A percentile compares a stretch with the other conserved stretches of the same genome.
These are phyloP conservation scores for Antechinus flavipes DNA, from an alignment of 2,113 vertebrate species.

Conservation along the genomic window DNA sequence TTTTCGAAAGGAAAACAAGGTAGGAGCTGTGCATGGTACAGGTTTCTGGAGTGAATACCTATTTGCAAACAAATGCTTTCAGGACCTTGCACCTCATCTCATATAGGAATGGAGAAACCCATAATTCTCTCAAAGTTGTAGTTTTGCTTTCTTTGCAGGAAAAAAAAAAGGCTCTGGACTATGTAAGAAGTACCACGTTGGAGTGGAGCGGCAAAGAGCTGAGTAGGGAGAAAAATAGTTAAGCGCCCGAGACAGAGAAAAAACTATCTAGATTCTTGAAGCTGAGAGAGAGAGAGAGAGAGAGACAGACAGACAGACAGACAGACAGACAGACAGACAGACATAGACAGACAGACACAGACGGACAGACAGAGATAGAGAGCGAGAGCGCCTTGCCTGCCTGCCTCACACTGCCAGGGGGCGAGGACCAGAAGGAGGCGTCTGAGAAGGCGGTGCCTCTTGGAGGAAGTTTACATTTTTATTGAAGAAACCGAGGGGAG, in stretches of 20 bases:
- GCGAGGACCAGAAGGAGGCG: constrained; percentile 69
- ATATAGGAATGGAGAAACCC: not conserved
- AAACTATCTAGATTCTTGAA: not conserved
- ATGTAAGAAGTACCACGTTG: not conserved
- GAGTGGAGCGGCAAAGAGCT: not conserved
- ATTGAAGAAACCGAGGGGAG: not conserved
- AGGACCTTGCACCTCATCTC: not conserved
- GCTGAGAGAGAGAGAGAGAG: constrained; percentile 21
- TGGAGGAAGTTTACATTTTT: constrained; percentile 71
- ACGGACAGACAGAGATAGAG: too few species aligned
- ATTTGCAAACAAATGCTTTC: not conserved
- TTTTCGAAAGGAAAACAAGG: not conserved
- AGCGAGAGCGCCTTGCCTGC: not conserved
- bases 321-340: too few species aligned
- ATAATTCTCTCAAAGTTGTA: not conserved
- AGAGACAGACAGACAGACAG: too few species aligned
- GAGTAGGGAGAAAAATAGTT: not conserved
- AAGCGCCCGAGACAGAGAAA: not conserved
- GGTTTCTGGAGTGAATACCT: not conserved
- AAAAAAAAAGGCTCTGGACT: not conserved
- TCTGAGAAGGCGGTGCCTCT: constrained; percentile 68
- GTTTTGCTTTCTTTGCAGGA: not conserved
- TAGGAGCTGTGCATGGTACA: not conserved
- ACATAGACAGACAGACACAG: too few species aligned
- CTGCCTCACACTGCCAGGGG: constrained; percentile 41